phyloP scores from a whole-genome alignment of 2,888 invertebrate genomes.

The Tenthredo distinguenda region DNA sequence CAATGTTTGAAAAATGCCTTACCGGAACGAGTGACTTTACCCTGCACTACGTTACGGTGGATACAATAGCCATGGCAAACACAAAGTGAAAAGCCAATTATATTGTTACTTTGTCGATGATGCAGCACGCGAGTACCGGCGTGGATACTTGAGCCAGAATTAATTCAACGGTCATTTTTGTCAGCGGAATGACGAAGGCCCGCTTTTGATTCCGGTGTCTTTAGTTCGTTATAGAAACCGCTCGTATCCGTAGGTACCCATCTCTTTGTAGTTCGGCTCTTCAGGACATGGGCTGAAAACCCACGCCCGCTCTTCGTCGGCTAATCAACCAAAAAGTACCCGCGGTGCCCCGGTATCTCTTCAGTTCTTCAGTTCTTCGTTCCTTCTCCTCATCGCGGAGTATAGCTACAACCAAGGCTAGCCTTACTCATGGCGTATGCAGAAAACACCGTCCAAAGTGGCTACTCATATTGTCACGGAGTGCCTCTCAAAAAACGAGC shows the following conservation, averaged over 20 bases:
- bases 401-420: constrained; percentile 46
- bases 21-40: neutral
- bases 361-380: constrained; percentile 52
- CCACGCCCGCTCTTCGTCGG: constrained; percentile 69
- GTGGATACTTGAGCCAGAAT: neutral
- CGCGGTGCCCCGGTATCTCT: constrained; percentile 55
- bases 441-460: constrained; percentile 69
- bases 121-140: neutral
- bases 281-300: neutral
- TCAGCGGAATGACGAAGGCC: neutral
- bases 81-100: constrained; percentile 42
- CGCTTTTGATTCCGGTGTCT: constrained; percentile 29
- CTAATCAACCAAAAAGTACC: constrained; percentile 71
- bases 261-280: constrained; percentile 35
- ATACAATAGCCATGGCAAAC: neutral
- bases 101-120: neutral
- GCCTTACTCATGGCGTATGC: constrained; percentile 69
- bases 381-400: constrained; percentile 18
- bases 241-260: neutral
- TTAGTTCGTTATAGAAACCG: constrained; percentile 23
- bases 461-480: constrained; percentile 63
- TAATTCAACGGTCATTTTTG: constrained; percentile 39
- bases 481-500: constrained; percentile 61
- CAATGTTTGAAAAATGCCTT: neutral
- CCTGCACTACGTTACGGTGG: neutral